A percentile compares a stretch with the other conserved stretches of the same genome.
Evolutionary conservation across 2,797 vertebrate species (phyloP).

Genomic region (Melanotaenia nigrans): DNA sequence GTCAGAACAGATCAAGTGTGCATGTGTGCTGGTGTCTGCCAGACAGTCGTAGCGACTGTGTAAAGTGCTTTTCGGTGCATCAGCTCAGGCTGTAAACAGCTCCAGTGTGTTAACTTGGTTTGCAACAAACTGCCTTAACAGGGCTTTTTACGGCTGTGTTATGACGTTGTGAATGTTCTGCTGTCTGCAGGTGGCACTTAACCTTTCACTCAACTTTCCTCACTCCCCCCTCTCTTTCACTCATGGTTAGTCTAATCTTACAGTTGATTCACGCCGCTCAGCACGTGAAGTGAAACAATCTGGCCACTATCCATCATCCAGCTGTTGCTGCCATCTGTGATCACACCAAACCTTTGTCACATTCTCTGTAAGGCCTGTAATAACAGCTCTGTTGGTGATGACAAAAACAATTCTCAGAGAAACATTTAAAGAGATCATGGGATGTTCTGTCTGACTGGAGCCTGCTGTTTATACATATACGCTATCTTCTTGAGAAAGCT

Average conservation of each 20-base stretch:
- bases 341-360: constrained; percentile 47
- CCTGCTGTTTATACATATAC: constrained; percentile 50
- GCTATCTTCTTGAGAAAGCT: constrained; percentile 35
- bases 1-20: constrained; percentile 32
- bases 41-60: constrained; percentile 50
- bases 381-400: constrained; percentile 60
- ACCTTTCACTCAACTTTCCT: constrained; percentile 58
- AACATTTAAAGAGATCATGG: constrained; percentile 69
- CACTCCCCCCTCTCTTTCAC: constrained; percentile 13
- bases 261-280: constrained; percentile 19
- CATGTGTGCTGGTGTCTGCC: constrained; percentile 21
- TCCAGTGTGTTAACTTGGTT: constrained; percentile 64
- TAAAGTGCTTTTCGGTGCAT: constrained; percentile 55
- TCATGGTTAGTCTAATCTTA: constrained; percentile 6
- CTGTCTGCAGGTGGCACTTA: constrained; percentile 64
- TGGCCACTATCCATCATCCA: constrained; percentile 32
- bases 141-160: constrained; percentile 60
- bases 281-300: constrained; percentile 1
- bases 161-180: constrained; percentile 37
- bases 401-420: constrained; percentile 64
- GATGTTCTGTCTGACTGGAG: constrained; percentile 47
- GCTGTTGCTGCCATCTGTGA: constrained; percentile 37
- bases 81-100: constrained; percentile 64
- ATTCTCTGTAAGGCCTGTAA: constrained; percentile 61
- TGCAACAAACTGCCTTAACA: constrained; percentile 64